These are phyloP conservation scores for Heliornis fulica DNA, from an alignment of 2,113 vertebrate genomes.

Conservation along the genomic window DNA sequence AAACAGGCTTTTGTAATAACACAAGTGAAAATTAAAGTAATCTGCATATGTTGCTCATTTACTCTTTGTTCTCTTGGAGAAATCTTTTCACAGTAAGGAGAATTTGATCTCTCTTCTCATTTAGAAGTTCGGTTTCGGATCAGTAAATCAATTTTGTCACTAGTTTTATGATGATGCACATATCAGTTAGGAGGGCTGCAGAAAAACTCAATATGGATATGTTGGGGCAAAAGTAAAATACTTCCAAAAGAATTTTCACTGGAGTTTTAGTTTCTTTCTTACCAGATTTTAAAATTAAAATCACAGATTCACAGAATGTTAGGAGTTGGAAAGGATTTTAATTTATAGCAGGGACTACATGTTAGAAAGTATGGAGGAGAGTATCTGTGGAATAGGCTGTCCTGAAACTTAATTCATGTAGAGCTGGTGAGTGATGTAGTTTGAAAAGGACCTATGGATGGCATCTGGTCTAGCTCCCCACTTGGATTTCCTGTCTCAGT, in stretches of 20 bases:
- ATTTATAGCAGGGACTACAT: neutral
- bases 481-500: neutral
- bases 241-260: neutral
- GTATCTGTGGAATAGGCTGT: neutral
- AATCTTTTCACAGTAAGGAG: neutral
- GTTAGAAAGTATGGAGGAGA: neutral
- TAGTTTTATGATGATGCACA: neutral
- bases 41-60: neutral
- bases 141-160: neutral
- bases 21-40: neutral
- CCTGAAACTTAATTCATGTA: neutral
- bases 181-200: rapidly evolving
- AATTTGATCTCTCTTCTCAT: neutral
- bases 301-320: too few species aligned
- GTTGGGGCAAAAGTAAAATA: neutral
- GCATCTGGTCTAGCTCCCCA: neutral
- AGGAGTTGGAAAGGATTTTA: too few species aligned
- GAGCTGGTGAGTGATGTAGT: neutral
- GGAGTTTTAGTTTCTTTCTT: neutral
- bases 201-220: neutral
- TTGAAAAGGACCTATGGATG: neutral
- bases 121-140: neutral
- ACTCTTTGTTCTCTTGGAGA: neutral
- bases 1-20: neutral
- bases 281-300: neutral